Percentiles rank a stretch among this genome's conserved stretches.
Conservation (phyloP, 2,888 invertebrate species). For the Brassicogethes aeneus region DNA sequence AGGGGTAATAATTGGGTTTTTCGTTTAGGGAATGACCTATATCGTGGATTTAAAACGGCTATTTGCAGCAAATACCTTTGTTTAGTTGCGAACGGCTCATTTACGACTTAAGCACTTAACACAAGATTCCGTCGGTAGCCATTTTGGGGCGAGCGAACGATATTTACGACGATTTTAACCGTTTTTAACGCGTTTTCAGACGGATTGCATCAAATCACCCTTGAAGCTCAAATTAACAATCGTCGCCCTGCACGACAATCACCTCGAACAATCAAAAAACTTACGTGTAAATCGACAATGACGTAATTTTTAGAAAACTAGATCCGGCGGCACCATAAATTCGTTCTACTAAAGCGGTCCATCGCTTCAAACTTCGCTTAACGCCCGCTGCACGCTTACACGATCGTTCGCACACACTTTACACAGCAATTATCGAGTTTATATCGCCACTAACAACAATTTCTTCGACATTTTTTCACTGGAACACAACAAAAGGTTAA, state of each 20-base stretch:
- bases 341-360: constrained; percentile 19
- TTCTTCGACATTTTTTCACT: constrained; percentile 27
- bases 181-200: constrained; percentile 45
- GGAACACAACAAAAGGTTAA: constrained; percentile 42
- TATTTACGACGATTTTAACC: constrained; percentile 44
- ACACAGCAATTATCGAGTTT: constrained; percentile 10
- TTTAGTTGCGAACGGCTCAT: constrained; percentile 9
- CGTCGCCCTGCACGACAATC: constrained; percentile 17
- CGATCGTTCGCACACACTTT: constrained; percentile 12
- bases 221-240: constrained; percentile 15
- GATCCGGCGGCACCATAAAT: constrained; percentile 14
- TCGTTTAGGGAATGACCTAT: too few relatives aligned
- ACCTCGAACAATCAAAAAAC: constrained; percentile 24
- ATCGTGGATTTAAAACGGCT: too few relatives aligned
- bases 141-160: constrained; percentile 35
- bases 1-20: too few relatives aligned
- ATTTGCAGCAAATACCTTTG: constrained; percentile 16
- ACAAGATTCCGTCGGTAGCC: constrained; percentile 40
- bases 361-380: constrained; percentile 3
- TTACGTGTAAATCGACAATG: constrained; percentile 26
- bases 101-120: constrained; percentile 15
- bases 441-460: constrained; percentile 9
- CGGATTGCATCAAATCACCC: constrained; percentile 14
- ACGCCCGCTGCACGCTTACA: constrained; percentile 8
- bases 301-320: constrained; percentile 23